phyloP scores from a whole-genome alignment of 2,113 vertebrate species.

The Phalacrocorax pelagicus region DNA sequence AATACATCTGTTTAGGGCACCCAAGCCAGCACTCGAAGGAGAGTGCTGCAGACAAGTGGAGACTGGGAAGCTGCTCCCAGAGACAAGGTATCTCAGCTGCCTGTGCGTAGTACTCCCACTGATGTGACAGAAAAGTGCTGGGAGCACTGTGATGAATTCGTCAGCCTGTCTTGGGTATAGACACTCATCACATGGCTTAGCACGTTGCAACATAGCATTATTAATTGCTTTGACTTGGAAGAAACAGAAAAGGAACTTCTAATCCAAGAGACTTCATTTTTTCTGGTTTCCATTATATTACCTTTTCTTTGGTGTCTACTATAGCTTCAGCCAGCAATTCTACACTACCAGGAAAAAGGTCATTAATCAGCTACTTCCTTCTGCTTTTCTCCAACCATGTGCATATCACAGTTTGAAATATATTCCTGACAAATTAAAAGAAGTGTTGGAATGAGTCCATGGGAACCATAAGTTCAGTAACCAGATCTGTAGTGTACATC shows the following conservation, averaged over 20 bases:
- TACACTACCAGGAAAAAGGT: not conserved
- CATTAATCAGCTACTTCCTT: slow-evolving; percentile 36
- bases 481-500: slow-evolving; percentile 21
- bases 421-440: slow-evolving; percentile 5
- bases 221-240: slow-evolving; percentile 6
- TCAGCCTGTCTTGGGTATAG: not conserved
- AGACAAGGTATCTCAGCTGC: not conserved
- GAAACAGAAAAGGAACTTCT: not conserved
- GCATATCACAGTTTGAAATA: slow-evolving; percentile 12
- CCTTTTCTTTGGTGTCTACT: not conserved
- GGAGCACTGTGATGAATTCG: not conserved
- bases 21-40: not conserved
- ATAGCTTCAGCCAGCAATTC: not conserved
- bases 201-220: not conserved
- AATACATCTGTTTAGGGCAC: not conserved
- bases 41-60: not conserved
- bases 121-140: not conserved
- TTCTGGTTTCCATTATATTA: not conserved
- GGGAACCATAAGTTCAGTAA: slow-evolving; percentile 40
- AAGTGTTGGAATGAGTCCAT: slow-evolving; percentile 40
- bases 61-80: not conserved
- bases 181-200: not conserved
- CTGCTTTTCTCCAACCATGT: slow-evolving; percentile 20
- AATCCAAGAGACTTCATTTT: not conserved
- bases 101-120: not conserved